Evolutionary conservation across 2,888 invertebrate genomes (phyloP), one percentile per base, ranked within the genome.

Genomic region (Epinotia bilunana): DNA sequence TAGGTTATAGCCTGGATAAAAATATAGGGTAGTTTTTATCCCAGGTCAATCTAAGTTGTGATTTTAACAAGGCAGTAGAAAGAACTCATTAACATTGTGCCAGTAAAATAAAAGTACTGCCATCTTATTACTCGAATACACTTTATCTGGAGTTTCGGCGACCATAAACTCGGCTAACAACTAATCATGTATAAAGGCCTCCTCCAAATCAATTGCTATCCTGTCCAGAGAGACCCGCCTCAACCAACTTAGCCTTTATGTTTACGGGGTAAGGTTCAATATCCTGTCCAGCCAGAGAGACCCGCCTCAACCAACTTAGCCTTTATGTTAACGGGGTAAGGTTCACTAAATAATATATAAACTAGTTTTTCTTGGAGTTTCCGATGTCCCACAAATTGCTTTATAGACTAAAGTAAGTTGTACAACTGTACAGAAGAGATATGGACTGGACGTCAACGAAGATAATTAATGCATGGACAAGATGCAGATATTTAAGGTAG

Each of bases 391-490:
- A 68, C 68, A 68, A 68, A 68, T 68, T 43, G 57, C 57, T 68
- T 68, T 68, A 68, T 57, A 57, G 57, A 68, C 65, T 57, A 57
- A 68, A 68, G 68, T 68, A 43, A 68, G 39, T 68, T 67, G 57
- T 43, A 68, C 68, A 57, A 43, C 57, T 57, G 39, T 39, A 33
- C 33, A 39, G 9, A 39, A 39, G 39, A 9, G 7, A 9, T 39
- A 39, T 9, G 9, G 39, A 9, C 39, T 39, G 39, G 39, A 39
- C 39, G 9, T 39, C 39, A 39, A 39, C 39, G 39, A 39, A 9
- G 39, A 9, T 39, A 33, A 33, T 33, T 6, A 6, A 33, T 33
- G 33, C 33, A 33, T 33, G 6, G 6, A 33, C 33, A 33, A 33
- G 33, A 33, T 33, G 33, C 6, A 33, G 33, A 6, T 33, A 33